Evolutionary conservation across 1,140 invertebrate species (phyloP).

Genomic region (Aphaenogaster ashmeadi): DNA sequence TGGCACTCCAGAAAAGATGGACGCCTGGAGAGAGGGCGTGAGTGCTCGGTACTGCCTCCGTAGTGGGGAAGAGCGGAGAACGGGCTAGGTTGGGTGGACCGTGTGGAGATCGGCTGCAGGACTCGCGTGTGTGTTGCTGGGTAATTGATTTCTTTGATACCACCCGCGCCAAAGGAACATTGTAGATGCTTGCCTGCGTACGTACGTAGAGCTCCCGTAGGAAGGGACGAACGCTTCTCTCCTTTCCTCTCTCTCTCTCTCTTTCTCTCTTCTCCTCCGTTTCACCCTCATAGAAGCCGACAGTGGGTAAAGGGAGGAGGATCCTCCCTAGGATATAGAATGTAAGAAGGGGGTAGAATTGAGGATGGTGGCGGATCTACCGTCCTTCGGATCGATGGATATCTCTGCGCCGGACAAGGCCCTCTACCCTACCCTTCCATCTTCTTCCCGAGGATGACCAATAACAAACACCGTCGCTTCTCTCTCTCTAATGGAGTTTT

Average conservation of each 20-base stretch:
- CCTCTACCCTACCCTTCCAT: constrained; percentile 66
- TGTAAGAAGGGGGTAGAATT: constrained; percentile 71
- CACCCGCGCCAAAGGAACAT: constrained; percentile 78
- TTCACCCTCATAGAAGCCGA: constrained; percentile 46
- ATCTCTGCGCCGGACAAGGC: constrained; percentile 81
- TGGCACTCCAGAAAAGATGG: constrained; percentile 49
- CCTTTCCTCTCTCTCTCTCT: constrained; percentile 1
- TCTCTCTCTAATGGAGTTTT: constrained; percentile 87
- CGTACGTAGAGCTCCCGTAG: constrained; percentile 59
- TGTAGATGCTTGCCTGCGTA: constrained; percentile 76
- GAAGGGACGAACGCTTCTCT: constrained; percentile 57
- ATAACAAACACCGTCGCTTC: constrained; percentile 86
- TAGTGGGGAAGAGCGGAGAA: constrained; percentile 53
- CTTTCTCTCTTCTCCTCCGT: constrained; percentile 18
- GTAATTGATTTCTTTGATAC: constrained; percentile 85
- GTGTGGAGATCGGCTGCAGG: constrained; percentile 56
- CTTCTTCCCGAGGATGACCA: constrained; percentile 83
- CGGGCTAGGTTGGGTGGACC: constrained; percentile 62
- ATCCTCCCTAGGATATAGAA: constrained; percentile 68
- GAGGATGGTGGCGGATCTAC: constrained; percentile 74
- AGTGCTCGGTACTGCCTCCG: constrained; percentile 50
- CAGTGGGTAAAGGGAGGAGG: constrained; percentile 69
- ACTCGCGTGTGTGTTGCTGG: constrained; percentile 77
- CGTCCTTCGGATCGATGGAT: constrained; percentile 84
- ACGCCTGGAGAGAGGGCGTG: constrained; percentile 54